Evolutionary conservation across 2,113 vertebrate species (phyloP).

Genomic region (Leucosticte australis): DNA sequence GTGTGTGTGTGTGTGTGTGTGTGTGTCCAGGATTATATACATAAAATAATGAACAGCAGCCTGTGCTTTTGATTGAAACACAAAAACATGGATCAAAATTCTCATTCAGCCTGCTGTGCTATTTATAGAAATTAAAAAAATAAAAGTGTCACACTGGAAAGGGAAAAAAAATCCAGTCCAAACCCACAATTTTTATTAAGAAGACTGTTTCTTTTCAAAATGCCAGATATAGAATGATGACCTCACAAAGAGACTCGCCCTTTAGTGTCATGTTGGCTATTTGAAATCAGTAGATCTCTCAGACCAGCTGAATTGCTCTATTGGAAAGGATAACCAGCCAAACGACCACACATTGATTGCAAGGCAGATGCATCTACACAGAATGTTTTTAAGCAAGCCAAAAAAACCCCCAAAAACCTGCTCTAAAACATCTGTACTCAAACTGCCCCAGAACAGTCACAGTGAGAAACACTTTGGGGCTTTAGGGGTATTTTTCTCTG

Average conservation of each 20-base stretch:
- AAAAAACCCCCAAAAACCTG: no score
- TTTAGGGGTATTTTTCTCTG: not conserved
- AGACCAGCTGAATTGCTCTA: not conserved
- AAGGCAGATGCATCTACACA: not conserved
- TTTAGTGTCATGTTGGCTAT: not conserved
- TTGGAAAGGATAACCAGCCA: not conserved
- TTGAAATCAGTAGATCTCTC: not conserved
- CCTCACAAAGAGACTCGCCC: not conserved
- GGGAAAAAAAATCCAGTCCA: not conserved
- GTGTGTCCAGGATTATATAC: not conserved
- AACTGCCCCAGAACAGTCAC: not conserved
- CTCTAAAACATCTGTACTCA: not conserved
- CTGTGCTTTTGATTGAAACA: not conserved
- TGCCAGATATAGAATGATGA: not conserved
- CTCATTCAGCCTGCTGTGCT: not conserved
- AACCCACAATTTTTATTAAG: not conserved
- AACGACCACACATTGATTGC: not conserved
- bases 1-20: not conserved
- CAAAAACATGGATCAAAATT: not conserved
- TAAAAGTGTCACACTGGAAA: not conserved
- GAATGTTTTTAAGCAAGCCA: not conserved
- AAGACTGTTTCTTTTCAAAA: not conserved
- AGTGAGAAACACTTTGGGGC: not conserved
- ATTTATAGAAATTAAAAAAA: not conserved
- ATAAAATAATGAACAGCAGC: not conserved